Evolutionary conservation across 2,113 vertebrate genomes (phyloP).

Genomic region (Eulemur rufifrons): DNA sequence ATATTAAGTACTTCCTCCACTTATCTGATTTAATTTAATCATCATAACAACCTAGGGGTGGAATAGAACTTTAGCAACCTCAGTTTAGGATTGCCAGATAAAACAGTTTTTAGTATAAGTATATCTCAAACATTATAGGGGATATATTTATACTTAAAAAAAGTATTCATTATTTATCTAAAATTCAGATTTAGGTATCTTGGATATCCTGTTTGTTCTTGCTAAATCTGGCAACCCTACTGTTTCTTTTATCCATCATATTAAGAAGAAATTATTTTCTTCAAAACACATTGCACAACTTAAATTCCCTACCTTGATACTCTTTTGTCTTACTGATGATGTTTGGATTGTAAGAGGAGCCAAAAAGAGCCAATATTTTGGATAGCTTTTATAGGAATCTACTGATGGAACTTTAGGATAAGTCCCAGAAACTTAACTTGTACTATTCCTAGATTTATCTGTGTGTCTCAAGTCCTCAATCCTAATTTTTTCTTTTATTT

Average conservation of each 20-base stretch:
- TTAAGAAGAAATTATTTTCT: conserved; percentile 15
- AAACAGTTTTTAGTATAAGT: neutral
- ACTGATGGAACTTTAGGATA: neutral
- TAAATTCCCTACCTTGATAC: neutral
- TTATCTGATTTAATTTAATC: conserved; percentile 17
- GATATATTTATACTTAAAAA: neutral
- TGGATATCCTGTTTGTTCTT: neutral
- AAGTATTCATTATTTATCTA: neutral
- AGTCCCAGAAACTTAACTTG: neutral
- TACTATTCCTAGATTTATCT: neutral
- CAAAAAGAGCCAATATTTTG: neutral
- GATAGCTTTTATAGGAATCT: neutral
- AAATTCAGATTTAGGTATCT: neutral
- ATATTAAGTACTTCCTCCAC: neutral
- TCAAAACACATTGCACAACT: neutral
- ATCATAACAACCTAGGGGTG: neutral
- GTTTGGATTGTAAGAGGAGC: neutral
- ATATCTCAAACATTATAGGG: neutral
- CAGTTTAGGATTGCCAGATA: neutral
- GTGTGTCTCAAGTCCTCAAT: neutral
- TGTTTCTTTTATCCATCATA: neutral
- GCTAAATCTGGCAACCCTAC: neutral
- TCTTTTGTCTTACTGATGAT: neutral
- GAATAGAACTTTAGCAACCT: neutral
- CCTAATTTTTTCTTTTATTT: neutral